These are phyloP conservation scores for Pilophorus perplexus DNA, from an alignment of 2,888 invertebrate genomes.

Conservation along the genomic window DNA sequence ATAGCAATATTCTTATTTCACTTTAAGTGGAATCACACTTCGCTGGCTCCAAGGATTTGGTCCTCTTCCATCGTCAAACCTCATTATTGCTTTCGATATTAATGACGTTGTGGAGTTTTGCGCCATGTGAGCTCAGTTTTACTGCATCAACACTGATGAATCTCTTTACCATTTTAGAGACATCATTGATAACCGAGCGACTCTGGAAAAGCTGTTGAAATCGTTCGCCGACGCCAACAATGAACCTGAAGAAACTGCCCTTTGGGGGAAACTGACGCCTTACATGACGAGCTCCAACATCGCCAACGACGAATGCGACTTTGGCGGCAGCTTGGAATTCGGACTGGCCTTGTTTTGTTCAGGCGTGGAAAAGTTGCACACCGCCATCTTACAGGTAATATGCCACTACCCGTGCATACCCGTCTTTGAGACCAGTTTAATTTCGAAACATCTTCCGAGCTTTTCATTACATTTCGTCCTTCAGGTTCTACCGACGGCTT, in stretches of 20 bases:
- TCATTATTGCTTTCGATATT: background rate
- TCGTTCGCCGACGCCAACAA: slow-evolving; percentile 61
- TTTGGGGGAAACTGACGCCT: slow-evolving; percentile 72
- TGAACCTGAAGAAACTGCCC: slow-evolving; percentile 60
- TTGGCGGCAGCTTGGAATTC: slow-evolving; percentile 86
- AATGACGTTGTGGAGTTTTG: background rate
- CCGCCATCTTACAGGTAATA: slow-evolving; percentile 64
- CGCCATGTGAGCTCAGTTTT: background rate
- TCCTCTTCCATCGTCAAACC: no score
- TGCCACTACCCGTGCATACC: slow-evolving; percentile 53
- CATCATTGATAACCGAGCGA: slow-evolving; percentile 53
- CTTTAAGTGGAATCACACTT: no score
- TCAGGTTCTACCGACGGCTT: slow-evolving; percentile 69
- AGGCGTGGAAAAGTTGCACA: slow-evolving; percentile 67
- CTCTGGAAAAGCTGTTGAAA: slow-evolving; percentile 57
- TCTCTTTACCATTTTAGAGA: no score
- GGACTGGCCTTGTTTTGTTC: slow-evolving; percentile 82
- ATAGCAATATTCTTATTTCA: no score
- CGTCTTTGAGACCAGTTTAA: background rate
- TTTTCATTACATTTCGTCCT: no score
- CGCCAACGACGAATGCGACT: slow-evolving; percentile 93
- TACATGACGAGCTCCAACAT: slow-evolving; percentile 79
- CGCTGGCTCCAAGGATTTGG: no score
- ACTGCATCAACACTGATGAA: no score
- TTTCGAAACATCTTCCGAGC: no score